Conservation (phyloP, 2,113 vertebrate genomes). For the Glareola pratincola region DNA sequence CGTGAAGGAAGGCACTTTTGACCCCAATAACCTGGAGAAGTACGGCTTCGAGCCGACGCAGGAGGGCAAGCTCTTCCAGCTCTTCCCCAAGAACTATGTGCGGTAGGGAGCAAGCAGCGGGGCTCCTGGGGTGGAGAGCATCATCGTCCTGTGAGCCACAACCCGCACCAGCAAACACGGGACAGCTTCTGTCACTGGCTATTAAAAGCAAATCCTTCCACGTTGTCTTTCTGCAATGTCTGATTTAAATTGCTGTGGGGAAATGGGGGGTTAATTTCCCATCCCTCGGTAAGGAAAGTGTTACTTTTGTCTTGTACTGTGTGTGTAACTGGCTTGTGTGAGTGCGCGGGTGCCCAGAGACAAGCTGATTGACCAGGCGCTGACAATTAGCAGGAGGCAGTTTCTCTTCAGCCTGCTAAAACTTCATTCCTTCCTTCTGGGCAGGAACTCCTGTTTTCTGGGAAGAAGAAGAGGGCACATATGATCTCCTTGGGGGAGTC, state of each 20-base stretch:
- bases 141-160: rapidly evolving
- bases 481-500: background rate
- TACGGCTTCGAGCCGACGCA: constrained; percentile 91
- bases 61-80: constrained; percentile 88
- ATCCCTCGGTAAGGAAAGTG: rapidly evolving
- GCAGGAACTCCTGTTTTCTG: background rate
- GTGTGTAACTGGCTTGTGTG: rapidly evolving
- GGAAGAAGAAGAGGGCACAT: too few species aligned
- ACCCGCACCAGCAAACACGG: rapidly evolving
- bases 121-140: background rate
- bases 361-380: rapidly evolving
- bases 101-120: constrained; percentile 58
- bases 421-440: too few species aligned
- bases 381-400: too few species aligned
- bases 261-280: rapidly evolving
- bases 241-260: background rate
- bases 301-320: rapidly evolving
- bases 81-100: constrained; percentile 91
- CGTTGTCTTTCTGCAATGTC: background rate
- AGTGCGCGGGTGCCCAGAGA: rapidly evolving
- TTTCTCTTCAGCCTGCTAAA: background rate
- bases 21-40: constrained; percentile 77
- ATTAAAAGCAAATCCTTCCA: background rate
- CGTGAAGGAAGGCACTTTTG: constrained; percentile 77
- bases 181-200: background rate